Evolutionary conservation across 2,797 vertebrate species (phyloP).

Genomic region (Gouania willdenowi): DNA sequence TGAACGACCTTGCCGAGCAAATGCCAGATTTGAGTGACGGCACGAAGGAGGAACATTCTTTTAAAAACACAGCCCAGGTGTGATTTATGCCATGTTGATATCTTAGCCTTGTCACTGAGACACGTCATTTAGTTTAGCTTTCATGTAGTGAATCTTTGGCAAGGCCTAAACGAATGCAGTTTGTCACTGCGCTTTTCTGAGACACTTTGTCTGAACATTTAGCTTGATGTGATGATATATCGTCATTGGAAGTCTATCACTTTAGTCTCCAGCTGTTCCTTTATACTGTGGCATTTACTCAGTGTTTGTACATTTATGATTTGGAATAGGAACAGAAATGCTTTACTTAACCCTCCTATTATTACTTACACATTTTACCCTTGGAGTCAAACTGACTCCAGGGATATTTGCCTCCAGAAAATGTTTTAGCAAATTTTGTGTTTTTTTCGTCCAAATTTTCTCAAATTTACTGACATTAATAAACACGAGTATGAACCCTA

Average conservation of each 20-base stretch:
- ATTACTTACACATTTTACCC: too few relatives aligned
- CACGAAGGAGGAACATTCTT: conserved; percentile 41
- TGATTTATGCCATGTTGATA: conserved; percentile 47
- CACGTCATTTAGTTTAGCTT: conserved; percentile 43
- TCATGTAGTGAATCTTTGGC: conserved; percentile 34
- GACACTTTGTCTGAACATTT: conserved; percentile 7
- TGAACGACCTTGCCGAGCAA: conserved; percentile 43
- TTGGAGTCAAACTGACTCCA: too few relatives aligned
- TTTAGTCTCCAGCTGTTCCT: background rate
- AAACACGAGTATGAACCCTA: too few relatives aligned
- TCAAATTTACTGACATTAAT: too few relatives aligned
- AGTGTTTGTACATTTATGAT: too few relatives aligned
- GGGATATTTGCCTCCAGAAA: too few relatives aligned
- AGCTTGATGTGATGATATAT: conserved; percentile 9
- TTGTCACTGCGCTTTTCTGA: conserved; percentile 38
- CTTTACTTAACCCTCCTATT: too few relatives aligned
- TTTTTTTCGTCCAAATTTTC: too few relatives aligned
- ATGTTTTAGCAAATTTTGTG: too few relatives aligned
- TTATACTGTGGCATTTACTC: background rate
- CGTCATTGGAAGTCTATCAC: background rate
- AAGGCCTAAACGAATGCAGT: conserved; percentile 31
- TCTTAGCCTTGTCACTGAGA: conserved; percentile 36
- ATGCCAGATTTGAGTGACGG: conserved; percentile 9
- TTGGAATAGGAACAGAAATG: too few relatives aligned
- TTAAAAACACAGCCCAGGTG: conserved; percentile 22